Base-by-base conservation (phyloP, 1,140 invertebrate species). In the Macrosteles quadrilineatus region DNA sequence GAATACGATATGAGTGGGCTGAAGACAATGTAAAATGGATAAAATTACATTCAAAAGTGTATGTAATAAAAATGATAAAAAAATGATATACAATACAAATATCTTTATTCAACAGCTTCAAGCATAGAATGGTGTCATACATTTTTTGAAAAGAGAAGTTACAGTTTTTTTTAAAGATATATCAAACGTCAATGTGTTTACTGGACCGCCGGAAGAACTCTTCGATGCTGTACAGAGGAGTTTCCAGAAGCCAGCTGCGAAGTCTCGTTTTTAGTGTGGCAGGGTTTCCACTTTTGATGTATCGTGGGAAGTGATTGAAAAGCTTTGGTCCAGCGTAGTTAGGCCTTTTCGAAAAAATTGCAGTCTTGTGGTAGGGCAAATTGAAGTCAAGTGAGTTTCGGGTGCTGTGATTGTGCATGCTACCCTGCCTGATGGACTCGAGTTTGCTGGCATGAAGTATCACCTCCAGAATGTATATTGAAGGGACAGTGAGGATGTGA, bases 161-260 rank as follows among this genome's bases (percentile, higher is more conserved):
- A n/a, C n/a, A 43, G 17, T 43, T 43, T 43, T 17, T 43, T 43
- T 43, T 43, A 11, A 11, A 43, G 17, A 17, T 43, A 11, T 43
- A 11, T 43, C 36, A 43, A 43, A 43, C 9, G 36, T 43, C 9
- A 43, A 43, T 43, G 17, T 43, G 36, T 17, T 53, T 19, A 19
- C 47, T 53, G 47, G 47, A 64, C 4, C 32, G 65, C 19, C 47
- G n/a, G n/a, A n/a, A n/a, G n/a, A n/a, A n/a, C n/a, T n/a, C n/a
- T n/a, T n/a, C n/a, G n/a, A n/a, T n/a, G n/a, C n/a, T n/a, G n/a
- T n/a, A n/a, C n/a, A n/a, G n/a, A n/a, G n/a, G n/a, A n/a, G n/a
- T n/a, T n/a, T 73, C 69, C 14, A 50, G 64, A 0, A 31, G 64
- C 17, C 70, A 73, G 12, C 55, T 71, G 14, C 71, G 69, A 32